Evolutionary conservation across 2,888 invertebrate species (phyloP).

Genomic region (Eubasilissa splendida): DNA sequence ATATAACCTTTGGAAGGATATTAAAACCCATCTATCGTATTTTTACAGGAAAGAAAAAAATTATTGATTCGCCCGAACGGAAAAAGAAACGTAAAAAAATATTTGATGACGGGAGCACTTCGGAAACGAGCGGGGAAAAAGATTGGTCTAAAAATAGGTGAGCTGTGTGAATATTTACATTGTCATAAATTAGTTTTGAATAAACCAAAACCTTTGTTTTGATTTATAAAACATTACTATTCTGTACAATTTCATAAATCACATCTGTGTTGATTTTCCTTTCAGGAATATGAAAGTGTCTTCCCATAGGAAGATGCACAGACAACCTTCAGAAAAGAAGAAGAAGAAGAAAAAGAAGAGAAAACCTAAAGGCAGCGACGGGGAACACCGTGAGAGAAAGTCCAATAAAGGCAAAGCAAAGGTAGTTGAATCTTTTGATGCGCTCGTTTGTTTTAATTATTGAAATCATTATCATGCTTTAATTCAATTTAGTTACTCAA

Average conservation of each 20-base stretch:
- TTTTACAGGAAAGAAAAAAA: slow-evolving; percentile 63
- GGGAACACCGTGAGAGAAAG: slow-evolving; percentile 59
- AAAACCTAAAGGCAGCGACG: slow-evolving; percentile 61
- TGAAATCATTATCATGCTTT: slow-evolving; percentile 6
- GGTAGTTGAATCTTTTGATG: slow-evolving; percentile 7
- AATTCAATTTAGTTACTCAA: background rate
- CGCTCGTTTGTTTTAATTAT: no score
- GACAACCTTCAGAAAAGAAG: slow-evolving; percentile 37
- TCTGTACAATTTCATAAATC: background rate
- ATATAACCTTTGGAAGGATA: no score
- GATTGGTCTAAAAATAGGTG: slow-evolving; percentile 62
- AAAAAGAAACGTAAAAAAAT: slow-evolving; percentile 70
- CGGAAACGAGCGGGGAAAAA: slow-evolving; percentile 68
- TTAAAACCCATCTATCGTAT: background rate
- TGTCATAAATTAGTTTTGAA: background rate
- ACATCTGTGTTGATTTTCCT: slow-evolving; percentile 11
- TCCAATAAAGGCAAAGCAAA: slow-evolving; percentile 56
- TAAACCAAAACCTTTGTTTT: background rate
- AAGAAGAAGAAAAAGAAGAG: slow-evolving; percentile 59
- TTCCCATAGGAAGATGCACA: background rate
- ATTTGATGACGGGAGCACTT: slow-evolving; percentile 66
- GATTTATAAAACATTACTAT: background rate
- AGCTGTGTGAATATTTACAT: background rate
- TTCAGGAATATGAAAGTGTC: slow-evolving; percentile 46
- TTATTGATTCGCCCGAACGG: slow-evolving; percentile 68